Percentiles rank a stretch among this genome's conserved stretches.
These are phyloP conservation scores for Acrossocheilus wenchowensis DNA, from an alignment of 2,797 vertebrate genomes.

Conservation along the genomic window DNA sequence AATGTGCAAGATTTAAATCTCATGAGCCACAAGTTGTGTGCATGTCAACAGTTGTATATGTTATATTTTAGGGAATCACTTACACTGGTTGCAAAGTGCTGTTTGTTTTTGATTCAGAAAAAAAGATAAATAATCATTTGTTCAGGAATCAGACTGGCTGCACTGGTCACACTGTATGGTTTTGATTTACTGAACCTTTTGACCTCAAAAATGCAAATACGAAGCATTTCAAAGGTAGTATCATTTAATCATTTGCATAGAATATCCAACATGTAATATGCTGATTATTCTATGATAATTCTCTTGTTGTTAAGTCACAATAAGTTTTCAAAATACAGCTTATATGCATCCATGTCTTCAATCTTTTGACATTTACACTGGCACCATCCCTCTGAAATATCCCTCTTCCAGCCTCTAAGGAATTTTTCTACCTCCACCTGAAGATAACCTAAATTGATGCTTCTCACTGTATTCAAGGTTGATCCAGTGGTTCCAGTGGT, in stretches of 20 bases:
- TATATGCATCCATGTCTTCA: not conserved
- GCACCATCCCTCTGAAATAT: not conserved
- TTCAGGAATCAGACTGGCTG: not conserved
- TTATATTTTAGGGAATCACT: not conserved
- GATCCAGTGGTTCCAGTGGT: not conserved
- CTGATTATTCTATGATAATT: not conserved
- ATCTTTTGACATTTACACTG: not conserved
- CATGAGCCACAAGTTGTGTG: not conserved
- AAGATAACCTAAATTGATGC: not conserved
- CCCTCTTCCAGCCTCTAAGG: not conserved
- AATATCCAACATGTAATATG: not conserved
- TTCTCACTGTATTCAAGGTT: not conserved
- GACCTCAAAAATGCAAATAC: not conserved
- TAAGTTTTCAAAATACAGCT: not conserved
- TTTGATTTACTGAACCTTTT: not conserved
- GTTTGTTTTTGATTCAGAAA: not conserved
- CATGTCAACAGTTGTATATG: not conserved
- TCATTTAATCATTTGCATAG: not conserved
- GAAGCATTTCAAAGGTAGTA: not conserved
- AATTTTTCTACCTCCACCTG: not conserved
- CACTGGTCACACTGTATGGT: not conserved
- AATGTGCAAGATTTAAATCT: not conserved
- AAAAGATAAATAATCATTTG: not conserved
- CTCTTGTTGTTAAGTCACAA: not conserved
- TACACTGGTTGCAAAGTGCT: not conserved